Percentiles rank a stretch among this genome's conserved stretches.
phyloP scores from a whole-genome alignment of 2,888 invertebrate species.

The Temnothorax ravouxi region DNA sequence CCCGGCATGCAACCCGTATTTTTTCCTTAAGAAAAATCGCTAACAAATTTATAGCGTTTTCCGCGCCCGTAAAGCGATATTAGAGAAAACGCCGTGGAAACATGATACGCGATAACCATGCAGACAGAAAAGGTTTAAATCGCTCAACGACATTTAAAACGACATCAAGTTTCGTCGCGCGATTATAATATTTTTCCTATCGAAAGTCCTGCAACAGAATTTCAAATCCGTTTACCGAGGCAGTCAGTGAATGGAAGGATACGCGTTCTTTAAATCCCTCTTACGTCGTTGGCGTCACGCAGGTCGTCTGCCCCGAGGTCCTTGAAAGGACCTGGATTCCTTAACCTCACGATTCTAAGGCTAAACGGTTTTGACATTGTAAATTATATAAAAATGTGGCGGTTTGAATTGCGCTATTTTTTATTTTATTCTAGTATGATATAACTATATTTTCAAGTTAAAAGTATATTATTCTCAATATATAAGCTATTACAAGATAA shows the following conservation, averaged over 20 bases:
- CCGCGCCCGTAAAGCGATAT: neutral
- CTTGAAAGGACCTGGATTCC: conserved; percentile 6
- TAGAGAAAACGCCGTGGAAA: conserved; percentile 42
- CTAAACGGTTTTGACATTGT: conserved; percentile 38
- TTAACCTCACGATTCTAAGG: conserved; percentile 21
- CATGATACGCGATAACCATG: conserved; percentile 43
- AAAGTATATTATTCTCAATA: neutral
- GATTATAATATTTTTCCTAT: conserved; percentile 52
- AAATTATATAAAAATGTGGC: conserved; percentile 26
- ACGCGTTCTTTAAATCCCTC: conserved; percentile 53
- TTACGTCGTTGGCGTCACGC: conserved; percentile 52
- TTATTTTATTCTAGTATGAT: conserved; percentile 1
- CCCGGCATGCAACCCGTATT: conserved; percentile 36
- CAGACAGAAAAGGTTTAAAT: conserved; percentile 24
- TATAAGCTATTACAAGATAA: neutral
- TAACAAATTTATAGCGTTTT: conserved; percentile 25
- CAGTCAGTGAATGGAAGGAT: conserved; percentile 18
- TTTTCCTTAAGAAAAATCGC: conserved; percentile 5
- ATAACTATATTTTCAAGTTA: neutral
- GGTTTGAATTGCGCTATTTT: neutral
- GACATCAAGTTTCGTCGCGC: conserved; percentile 27
- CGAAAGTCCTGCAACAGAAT: conserved; percentile 40
- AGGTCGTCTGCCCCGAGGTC: neutral
- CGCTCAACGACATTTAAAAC: conserved; percentile 6
- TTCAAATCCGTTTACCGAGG: conserved; percentile 52